phyloP scores from a whole-genome alignment of 2,888 invertebrate species.

The Endotricha flammealis region DNA sequence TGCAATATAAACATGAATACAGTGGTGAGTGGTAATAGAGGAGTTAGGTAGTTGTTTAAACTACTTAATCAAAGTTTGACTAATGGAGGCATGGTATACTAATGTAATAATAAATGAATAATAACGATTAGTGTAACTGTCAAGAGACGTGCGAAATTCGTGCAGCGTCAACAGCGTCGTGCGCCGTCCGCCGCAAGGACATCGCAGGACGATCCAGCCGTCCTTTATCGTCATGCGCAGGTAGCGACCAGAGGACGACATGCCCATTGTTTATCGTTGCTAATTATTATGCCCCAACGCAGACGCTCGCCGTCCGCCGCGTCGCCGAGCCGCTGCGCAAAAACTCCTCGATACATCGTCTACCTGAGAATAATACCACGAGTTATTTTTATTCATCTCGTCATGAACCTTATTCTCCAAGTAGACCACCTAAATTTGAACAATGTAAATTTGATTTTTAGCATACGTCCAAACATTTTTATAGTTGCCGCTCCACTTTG shows the following conservation, averaged over 20 bases:
- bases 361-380: constrained; percentile 43
- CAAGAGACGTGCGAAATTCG: constrained; percentile 38
- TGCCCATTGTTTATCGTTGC: constrained; percentile 75
- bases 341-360: constrained; percentile 46
- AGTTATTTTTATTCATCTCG: constrained; percentile 21
- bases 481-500: constrained; percentile 35
- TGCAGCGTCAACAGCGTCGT: constrained; percentile 32
- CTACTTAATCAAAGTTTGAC: too few relatives aligned
- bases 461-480: constrained; percentile 15
- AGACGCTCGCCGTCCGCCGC: constrained; percentile 55
- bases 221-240: constrained; percentile 72
- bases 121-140: constrained; percentile 12
- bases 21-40: too few relatives aligned
- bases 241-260: constrained; percentile 71
- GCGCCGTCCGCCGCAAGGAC: constrained; percentile 53
- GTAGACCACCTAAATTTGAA: constrained; percentile 3
- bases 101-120: constrained; percentile 6
- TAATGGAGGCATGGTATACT: too few relatives aligned
- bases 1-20: too few relatives aligned
- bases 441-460: background rate
- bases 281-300: constrained; percentile 74
- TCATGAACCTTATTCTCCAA: constrained; percentile 13
- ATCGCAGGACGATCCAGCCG: constrained; percentile 62
- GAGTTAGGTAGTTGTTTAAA: too few relatives aligned
- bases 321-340: constrained; percentile 45